phyloP scores from a whole-genome alignment of 2,797 vertebrate species.

The Eulemur coronatus region DNA sequence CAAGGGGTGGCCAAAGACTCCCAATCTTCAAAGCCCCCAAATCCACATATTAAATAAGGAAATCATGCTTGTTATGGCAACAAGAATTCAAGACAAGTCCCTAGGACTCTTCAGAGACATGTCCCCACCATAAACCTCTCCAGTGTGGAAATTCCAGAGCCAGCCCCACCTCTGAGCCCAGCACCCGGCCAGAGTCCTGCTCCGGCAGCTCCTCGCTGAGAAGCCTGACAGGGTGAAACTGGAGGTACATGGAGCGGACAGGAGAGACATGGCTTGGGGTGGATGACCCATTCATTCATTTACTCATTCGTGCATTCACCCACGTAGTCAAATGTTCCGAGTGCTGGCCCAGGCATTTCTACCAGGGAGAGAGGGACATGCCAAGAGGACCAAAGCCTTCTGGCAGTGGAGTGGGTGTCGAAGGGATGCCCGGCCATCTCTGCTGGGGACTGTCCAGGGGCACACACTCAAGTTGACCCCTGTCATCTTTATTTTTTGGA shows the following conservation, averaged over 20 bases:
- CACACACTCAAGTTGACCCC: rapidly evolving
- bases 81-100: neutral
- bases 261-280: neutral
- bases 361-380: neutral
- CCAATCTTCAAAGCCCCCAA: neutral
- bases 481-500: neutral
- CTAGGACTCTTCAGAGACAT: rapidly evolving
- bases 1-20: neutral
- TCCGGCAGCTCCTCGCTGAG: rapidly evolving
- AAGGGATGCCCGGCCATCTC: neutral
- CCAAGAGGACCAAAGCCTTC: neutral
- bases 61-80: rapidly evolving
- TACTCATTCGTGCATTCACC: too few species aligned
- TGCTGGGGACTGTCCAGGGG: neutral
- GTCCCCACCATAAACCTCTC: neutral
- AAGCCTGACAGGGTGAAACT: neutral
- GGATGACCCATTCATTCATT: neutral
- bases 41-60: neutral
- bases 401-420: neutral
- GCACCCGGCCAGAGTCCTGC: neutral
- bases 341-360: neutral
- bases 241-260: neutral
- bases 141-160: neutral
- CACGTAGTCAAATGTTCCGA: neutral
- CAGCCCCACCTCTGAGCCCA: neutral